phyloP scores from a whole-genome alignment of 2,888 invertebrate genomes.

The Hirudinaria manillensis region DNA sequence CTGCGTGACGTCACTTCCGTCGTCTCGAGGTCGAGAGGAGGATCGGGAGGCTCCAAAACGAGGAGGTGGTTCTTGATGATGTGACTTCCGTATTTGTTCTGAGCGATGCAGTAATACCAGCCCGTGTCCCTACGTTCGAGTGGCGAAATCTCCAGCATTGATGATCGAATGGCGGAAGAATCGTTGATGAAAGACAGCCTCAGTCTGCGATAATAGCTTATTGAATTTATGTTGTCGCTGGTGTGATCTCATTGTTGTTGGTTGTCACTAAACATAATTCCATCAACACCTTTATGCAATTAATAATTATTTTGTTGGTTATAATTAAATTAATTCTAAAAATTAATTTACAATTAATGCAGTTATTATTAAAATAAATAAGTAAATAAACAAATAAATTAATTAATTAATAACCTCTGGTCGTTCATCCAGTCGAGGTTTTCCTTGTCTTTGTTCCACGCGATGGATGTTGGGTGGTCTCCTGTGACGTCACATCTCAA shows the following conservation, averaged over 20 bases:
- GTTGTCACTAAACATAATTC: no score
- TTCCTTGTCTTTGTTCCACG: conserved; percentile 62
- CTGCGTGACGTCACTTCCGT: conserved; percentile 75
- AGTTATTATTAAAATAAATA: no score
- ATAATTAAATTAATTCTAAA: no score
- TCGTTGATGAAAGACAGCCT: conserved; percentile 39
- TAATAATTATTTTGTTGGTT: no score
- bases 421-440: conserved; percentile 25
- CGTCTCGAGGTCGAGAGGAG: conserved; percentile 77
- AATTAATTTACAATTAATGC: no score
- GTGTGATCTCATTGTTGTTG: no score
- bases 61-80: conserved; percentile 83
- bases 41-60: conserved; percentile 83
- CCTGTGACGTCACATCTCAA: conserved; percentile 69
- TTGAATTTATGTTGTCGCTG: no score
- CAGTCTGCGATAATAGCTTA: background rate
- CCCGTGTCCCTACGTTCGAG: conserved; percentile 83
- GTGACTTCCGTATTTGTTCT: conserved; percentile 82
- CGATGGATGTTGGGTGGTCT: conserved; percentile 73
- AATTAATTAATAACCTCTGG: conserved; percentile 5
- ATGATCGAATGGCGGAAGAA: conserved; percentile 62
- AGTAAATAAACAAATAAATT: no score
- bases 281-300: no score
- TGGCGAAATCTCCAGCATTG: conserved; percentile 68
- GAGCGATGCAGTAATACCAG: conserved; percentile 76